phyloP scores from a whole-genome alignment of 2,797 vertebrate species.

The Corythornis leucogaster region DNA sequence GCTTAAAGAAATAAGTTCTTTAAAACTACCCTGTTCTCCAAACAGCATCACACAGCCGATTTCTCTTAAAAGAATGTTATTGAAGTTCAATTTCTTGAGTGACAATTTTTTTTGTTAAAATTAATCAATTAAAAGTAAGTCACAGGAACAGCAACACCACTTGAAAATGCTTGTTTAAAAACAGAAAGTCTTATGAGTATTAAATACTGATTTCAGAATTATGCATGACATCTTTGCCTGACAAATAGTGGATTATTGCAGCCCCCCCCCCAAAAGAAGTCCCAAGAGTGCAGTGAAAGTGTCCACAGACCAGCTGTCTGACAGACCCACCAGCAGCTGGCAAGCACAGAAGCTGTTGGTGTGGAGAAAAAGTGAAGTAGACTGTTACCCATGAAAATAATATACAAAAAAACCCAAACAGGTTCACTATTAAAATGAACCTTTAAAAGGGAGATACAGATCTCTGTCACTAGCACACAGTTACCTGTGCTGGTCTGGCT shows the following conservation, averaged over 20 bases:
- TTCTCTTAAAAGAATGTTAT: background rate
- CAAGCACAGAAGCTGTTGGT: background rate
- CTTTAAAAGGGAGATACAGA: background rate
- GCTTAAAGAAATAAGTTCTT: background rate
- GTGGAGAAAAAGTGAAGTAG: background rate
- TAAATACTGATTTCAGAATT: background rate
- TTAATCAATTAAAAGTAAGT: background rate
- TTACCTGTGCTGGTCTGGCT: background rate
- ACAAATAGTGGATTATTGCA: background rate
- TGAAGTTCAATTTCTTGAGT: background rate
- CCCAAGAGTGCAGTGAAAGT: background rate
- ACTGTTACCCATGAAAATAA: background rate
- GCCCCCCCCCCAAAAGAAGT: background rate
- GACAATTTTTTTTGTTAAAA: background rate
- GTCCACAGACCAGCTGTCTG: background rate
- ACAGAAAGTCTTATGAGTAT: background rate
- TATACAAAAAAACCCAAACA: background rate
- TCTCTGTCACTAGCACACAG: background rate
- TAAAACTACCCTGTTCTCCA: background rate
- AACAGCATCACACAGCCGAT: background rate
- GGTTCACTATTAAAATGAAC: background rate
- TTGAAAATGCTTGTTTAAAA: background rate
- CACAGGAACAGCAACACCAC: background rate
- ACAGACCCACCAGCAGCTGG: background rate
- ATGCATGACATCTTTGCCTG: background rate